phyloP scores from a whole-genome alignment of 2,797 vertebrate species.

The Galago senegalensis region DNA sequence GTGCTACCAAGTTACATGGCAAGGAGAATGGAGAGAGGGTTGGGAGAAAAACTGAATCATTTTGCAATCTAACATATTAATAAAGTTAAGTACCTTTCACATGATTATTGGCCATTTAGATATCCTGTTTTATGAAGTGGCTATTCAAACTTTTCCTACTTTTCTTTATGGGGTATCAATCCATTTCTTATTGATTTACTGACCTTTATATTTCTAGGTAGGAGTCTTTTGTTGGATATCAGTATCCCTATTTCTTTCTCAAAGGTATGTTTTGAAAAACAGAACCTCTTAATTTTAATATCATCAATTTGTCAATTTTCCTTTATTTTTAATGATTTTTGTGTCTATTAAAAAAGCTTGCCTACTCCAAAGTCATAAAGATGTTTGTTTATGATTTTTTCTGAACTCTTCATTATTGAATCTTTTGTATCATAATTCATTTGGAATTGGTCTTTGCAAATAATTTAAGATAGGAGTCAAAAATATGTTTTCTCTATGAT shows the following conservation, averaged over 20 bases:
- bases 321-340: neutral
- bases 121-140: neutral
- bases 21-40: neutral
- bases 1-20: neutral
- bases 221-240: neutral
- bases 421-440: slow-evolving; percentile 23
- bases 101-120: neutral
- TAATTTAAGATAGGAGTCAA: neutral
- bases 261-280: slow-evolving; percentile 13
- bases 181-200: neutral
- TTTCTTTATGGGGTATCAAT: neutral
- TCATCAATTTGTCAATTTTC: neutral
- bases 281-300: slow-evolving; percentile 44
- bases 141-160: neutral
- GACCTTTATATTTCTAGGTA: neutral
- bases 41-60: neutral
- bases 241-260: neutral
- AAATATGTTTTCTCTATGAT: neutral
- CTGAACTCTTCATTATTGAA: slow-evolving; percentile 17
- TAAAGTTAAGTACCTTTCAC: neutral
- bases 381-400: neutral
- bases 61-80: neutral
- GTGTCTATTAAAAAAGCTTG: neutral
- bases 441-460: neutral
- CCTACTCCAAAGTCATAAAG: neutral